Conservation (phyloP, 2,113 vertebrate genomes). For the Carlito syrichta region DNA sequence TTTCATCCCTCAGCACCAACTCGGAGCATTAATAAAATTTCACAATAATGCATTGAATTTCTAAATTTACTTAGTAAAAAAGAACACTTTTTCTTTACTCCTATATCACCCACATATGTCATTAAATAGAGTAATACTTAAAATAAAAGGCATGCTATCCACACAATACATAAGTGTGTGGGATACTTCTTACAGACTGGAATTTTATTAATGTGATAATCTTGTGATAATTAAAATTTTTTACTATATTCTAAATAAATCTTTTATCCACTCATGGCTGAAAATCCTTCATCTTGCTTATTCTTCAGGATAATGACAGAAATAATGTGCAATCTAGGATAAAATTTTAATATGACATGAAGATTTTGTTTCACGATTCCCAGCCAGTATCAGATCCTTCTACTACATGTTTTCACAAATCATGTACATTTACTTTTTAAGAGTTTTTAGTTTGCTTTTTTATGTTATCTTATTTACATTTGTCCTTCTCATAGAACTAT, state of each 20-base stretch:
- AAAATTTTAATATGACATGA: not conserved
- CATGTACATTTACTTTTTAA: not conserved
- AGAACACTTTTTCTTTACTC: not conserved
- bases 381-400: not conserved
- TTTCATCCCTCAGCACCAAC: not conserved
- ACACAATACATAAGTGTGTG: not conserved
- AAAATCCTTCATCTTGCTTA: conserved; percentile 25
- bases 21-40: conserved; percentile 30
- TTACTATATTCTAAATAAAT: conserved; percentile 23
- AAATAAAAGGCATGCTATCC: not conserved
- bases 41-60: not conserved
- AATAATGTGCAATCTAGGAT: not conserved
- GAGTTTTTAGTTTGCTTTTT: not conserved
- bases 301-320: conserved; percentile 23
- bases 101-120: not conserved
- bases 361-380: not conserved
- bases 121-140: conserved; percentile 22
- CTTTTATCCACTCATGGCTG: not conserved
- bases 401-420: not conserved
- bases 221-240: conserved; percentile 18
- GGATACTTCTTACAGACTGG: not conserved
- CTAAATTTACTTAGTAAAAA: not conserved
- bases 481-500: not conserved
- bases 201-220: conserved; percentile 41
- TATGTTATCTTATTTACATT: not conserved